Conservation (phyloP, 1,140 invertebrate genomes). For the Xylocopa sonorina region DNA sequence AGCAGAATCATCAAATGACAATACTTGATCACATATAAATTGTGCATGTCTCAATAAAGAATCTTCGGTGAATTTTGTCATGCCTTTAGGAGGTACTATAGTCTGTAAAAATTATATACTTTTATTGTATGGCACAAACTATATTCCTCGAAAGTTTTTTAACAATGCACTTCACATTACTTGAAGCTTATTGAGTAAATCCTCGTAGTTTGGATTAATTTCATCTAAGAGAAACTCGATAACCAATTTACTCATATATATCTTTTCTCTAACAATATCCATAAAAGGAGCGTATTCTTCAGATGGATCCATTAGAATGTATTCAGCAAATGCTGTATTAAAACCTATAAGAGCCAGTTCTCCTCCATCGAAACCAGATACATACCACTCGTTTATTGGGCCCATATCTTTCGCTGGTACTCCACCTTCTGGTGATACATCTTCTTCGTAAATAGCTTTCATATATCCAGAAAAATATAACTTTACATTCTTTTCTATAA, state of each 20-base stretch:
- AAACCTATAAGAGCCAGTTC: constrained; percentile 89
- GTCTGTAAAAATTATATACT: constrained; percentile 76
- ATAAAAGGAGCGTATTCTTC: constrained; percentile 88
- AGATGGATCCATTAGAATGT: constrained; percentile 90
- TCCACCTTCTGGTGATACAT: constrained; percentile 87
- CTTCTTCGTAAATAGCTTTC: constrained; percentile 91
- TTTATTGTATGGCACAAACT: constrained; percentile 30
- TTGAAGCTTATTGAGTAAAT: constrained; percentile 87
- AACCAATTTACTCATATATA: constrained; percentile 90
- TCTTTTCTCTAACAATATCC: constrained; percentile 89
- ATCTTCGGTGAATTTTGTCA: constrained; percentile 88
- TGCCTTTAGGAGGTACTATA: constrained; percentile 83
- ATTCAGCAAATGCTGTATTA: constrained; percentile 91
- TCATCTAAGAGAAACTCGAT: constrained; percentile 91
- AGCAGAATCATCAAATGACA: constrained; percentile 87
- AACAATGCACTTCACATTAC: constrained; percentile 66
- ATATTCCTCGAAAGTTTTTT: not conserved
- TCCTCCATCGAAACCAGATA: constrained; percentile 92
- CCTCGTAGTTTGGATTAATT: constrained; percentile 89
- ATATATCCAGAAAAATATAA: constrained; percentile 92
- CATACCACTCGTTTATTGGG: constrained; percentile 94
- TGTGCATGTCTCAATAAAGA: constrained; percentile 90
- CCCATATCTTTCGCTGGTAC: constrained; percentile 90
- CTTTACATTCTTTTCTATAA: constrained; percentile 90
- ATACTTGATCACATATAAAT: constrained; percentile 93